Conservation (phyloP, 2,888 invertebrate species). For the Lissocephala sabroskyi region DNA sequence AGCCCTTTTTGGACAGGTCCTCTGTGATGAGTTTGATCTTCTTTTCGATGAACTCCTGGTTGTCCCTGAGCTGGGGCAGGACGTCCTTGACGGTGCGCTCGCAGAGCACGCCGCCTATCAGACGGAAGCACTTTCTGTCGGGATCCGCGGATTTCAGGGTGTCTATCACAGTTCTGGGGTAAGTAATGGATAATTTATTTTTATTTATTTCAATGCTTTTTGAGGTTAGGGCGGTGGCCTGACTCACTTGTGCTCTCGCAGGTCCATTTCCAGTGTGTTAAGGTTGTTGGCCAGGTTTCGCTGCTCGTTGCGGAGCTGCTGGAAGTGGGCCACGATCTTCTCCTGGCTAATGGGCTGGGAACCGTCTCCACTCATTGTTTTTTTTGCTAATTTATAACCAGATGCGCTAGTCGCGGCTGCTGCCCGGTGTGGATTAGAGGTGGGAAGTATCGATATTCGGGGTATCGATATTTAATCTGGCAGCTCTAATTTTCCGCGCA, state of each 20-base stretch:
- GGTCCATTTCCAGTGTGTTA: conserved; percentile 93
- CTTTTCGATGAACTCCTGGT: conserved; percentile 85
- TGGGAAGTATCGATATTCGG: too few species aligned
- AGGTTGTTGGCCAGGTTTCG: conserved; percentile 89
- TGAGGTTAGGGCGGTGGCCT: conserved; percentile 68
- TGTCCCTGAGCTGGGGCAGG: conserved; percentile 85
- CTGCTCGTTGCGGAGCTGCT: conserved; percentile 90
- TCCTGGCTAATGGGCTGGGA: conserved; percentile 75
- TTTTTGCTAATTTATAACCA: conserved; percentile 34
- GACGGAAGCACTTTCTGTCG: conserved; percentile 90
- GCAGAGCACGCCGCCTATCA: conserved; percentile 94
- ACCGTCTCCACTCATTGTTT: conserved; percentile 69
- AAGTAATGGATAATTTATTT: too few species aligned
- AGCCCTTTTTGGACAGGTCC: conserved; percentile 88
- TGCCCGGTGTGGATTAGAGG: too few species aligned
- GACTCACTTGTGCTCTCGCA: conserved; percentile 93
- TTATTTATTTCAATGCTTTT: too few species aligned
- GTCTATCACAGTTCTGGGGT: conserved; percentile 92
- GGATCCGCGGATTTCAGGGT: conserved; percentile 89
- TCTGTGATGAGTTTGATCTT: conserved; percentile 85
- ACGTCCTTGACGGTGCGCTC: conserved; percentile 94
- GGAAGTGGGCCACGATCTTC: conserved; percentile 90
- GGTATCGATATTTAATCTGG: too few species aligned
- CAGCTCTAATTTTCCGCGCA: too few species aligned
- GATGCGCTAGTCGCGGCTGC: too few species aligned